These are phyloP conservation scores for Dione vanillae DNA, from an alignment of 2,888 invertebrate species.

Conservation along the genomic window DNA sequence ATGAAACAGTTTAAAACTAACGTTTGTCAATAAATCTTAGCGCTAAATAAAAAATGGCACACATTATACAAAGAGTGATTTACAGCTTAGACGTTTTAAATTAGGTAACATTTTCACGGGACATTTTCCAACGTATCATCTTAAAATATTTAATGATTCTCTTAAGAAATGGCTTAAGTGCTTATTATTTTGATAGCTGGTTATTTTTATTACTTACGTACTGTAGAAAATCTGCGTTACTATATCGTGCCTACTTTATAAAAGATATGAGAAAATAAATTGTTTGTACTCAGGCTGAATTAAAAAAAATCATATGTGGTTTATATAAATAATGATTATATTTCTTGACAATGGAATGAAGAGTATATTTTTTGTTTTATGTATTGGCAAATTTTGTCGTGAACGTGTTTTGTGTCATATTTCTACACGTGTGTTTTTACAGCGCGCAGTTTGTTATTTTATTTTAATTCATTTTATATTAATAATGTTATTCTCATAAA, in stretches of 20 bases:
- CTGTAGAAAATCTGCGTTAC: constrained; percentile 1
- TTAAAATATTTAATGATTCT: background rate
- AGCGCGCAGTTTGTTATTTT: constrained; percentile 46
- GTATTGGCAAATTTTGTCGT: constrained; percentile 6
- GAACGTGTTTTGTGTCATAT: constrained; percentile 33
- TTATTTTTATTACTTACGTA: constrained; percentile 24
- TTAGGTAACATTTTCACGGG: constrained; percentile 19
- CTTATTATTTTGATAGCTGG: background rate
- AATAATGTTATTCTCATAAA: constrained; percentile 29
- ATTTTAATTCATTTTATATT: constrained; percentile 37
- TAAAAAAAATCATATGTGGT: background rate
- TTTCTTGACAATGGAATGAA: background rate
- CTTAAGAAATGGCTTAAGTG: constrained; percentile 6
- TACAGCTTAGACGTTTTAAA: constrained; percentile 17
- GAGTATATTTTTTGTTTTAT: background rate
- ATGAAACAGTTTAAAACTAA: background rate
- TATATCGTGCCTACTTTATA: background rate
- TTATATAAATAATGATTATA: background rate
- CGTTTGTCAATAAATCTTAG: constrained; percentile 22
- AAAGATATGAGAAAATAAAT: background rate
- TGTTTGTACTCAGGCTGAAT: too few species aligned
- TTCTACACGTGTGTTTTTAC: constrained; percentile 45
- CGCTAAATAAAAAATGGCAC: constrained; percentile 20
- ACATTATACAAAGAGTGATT: constrained; percentile 22
- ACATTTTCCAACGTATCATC: constrained; percentile 20